Base-by-base conservation (phyloP, 2,888 invertebrate genomes). In the Plagodis pulveraria region DNA sequence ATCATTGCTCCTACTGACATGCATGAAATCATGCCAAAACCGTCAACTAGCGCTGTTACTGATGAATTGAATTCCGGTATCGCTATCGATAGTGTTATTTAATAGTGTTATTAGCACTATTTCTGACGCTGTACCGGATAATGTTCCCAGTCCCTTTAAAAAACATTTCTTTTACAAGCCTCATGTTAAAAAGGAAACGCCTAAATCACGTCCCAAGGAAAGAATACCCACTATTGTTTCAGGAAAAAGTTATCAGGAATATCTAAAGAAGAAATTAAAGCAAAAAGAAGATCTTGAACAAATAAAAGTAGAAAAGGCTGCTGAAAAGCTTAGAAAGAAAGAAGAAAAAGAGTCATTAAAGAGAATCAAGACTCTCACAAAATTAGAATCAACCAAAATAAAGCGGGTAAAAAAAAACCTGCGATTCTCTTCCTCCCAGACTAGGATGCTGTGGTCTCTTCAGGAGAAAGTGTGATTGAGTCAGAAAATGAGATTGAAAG, bases 251-350 rank as follows among this genome's bases (percentile, higher is more conserved):
- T 52, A 40, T 32, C 52, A 62, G 52, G 58, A 63, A 58, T 63
- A 63, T 58, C 53, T 63, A 47, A 52, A 63, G 56, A 63, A 58
- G 56, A 58, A 63, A 58, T 51, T 55, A 54, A 62, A 62, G 41
- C 48, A 65, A 56, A 65, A 64, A 61, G 65, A 64, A 61, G 65
- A 65, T 56, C 54, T 65, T 58, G 55, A 63, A 56, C 56, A 49
- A 66, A 56, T 66, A 44, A 64, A 52, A 45, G 38, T 65, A 62
- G 61, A 65, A 62, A 58, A 45, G 47, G 64, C 64, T 52, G 56
- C 60, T 56, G 61, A 64, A 64, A 65, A 54, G 54, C 56, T 50
- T 38, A 46, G 59, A 62, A 65, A 62, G 62, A 65, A 59, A 53
- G 62, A 61, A 62, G 57, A 62, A 54, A 65, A 62, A 54, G 61